phyloP scores from a whole-genome alignment of 2,797 vertebrate species.

The Sus cebifrons region DNA sequence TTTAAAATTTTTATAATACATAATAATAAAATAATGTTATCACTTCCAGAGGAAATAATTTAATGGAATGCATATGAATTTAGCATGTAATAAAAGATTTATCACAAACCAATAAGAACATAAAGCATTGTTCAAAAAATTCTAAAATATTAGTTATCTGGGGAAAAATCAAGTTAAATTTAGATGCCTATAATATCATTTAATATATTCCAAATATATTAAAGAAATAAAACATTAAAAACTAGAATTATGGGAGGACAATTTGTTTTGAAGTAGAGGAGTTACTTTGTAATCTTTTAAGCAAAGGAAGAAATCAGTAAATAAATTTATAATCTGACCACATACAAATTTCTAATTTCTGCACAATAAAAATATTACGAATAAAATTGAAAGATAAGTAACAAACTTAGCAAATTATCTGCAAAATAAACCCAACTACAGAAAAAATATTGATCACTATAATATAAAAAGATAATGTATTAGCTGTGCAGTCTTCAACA shows the following conservation, averaged over 20 bases:
- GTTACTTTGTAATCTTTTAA: constrained; percentile 6
- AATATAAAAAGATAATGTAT: not conserved
- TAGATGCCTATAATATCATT: not conserved
- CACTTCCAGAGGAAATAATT: not conserved
- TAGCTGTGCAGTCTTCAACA: not conserved
- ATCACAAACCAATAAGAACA: not conserved
- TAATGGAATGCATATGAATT: not conserved
- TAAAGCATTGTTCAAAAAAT: not conserved
- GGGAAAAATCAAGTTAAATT: not conserved
- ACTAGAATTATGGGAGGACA: not conserved
- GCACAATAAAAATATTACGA: not conserved
- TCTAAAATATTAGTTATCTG: not conserved
- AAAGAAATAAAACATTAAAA: not conserved
- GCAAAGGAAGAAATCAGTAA: not conserved
- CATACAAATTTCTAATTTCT: not conserved
- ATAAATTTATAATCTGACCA: not conserved
- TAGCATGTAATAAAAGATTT: not conserved
- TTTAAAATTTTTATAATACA: not conserved
- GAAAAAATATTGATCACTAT: not conserved
- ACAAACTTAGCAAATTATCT: not conserved
- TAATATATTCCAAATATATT: not conserved
- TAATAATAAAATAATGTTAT: not conserved
- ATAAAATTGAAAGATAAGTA: not conserved
- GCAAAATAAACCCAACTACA: not conserved
- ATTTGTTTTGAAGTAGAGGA: not conserved